Evolutionary conservation across 2,797 vertebrate species (phyloP), one percentile per base, ranked within the genome.

Genomic region (Denticeps clupeoides): DNA sequence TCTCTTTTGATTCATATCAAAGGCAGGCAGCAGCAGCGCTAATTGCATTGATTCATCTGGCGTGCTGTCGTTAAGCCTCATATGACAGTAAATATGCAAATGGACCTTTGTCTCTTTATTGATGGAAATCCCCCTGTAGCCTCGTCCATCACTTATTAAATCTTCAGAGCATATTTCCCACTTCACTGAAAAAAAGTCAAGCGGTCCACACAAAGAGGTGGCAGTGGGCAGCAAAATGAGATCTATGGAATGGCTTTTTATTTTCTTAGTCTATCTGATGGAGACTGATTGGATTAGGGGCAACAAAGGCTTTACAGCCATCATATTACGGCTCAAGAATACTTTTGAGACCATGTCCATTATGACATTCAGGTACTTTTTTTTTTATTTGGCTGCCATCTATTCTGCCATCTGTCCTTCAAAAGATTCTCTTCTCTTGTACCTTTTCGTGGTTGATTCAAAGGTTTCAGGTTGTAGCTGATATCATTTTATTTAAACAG

Each of bases 21-120:
- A 53, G 37, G 25, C 53, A 41, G 43, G 31, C 38, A 29, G 19
- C 37, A 42, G 40, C 42, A 38, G 27, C 41, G 46, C 44, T 56
- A 53, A 60, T 63, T 59, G 48, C 50, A 49, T 52, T 55, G 54
- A 53, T 51, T 49, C 47, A 59, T 53, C 42, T 45, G 22, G 51
- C 12, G 32, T 35, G 32, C 46, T 47, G 41, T 52, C 46, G 46
- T 50, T 42, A 56, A 35, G 40, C 32, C 47, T 33, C 50, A 43
- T 33, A 51, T 31, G 28, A 40, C 50, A 56, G 50, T 51, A 38
- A 40, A 53, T 46, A 53, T 65, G 56, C 45, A 53, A 32, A 56
- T 56, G 2, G 8, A 10, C 37, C n/a, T 53, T 24, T 52, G 45
- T 43, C 51, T 45, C 48, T 56, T 47, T 50, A 49, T 54, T 56